phyloP scores from a whole-genome alignment of 1,140 invertebrate genomes.

The Trinorchestia longiramus region DNA sequence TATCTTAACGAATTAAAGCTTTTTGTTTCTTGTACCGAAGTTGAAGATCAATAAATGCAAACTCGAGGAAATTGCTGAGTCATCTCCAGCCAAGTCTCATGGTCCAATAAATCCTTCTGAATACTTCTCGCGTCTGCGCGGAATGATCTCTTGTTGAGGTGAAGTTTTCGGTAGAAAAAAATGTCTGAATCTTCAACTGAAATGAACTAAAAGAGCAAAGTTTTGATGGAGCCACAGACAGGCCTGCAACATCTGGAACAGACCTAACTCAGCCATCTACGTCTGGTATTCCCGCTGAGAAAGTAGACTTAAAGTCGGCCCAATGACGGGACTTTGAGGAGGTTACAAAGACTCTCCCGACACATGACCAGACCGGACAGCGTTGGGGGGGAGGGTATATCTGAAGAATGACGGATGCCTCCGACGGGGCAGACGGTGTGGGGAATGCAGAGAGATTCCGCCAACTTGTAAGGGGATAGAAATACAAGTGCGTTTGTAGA shows the following conservation, averaged over 20 bases:
- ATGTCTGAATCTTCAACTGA: constrained; percentile 37
- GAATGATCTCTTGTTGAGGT: constrained; percentile 47
- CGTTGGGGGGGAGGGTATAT: background rate
- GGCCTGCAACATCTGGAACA: background rate
- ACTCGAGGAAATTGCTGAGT: constrained; percentile 3
- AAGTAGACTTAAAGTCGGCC: background rate
- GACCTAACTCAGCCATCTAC: background rate
- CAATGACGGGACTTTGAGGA: background rate
- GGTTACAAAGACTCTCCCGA: background rate
- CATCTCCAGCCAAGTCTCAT: background rate
- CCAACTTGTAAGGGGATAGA: too few relatives aligned
- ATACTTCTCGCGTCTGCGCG: constrained; percentile 30
- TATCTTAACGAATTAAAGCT: background rate
- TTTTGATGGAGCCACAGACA: constrained; percentile 46
- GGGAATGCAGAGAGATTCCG: too few relatives aligned
- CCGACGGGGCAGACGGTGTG: too few relatives aligned
- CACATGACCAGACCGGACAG: background rate
- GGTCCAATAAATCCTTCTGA: constrained; percentile 41
- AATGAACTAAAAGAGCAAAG: constrained; percentile 51
- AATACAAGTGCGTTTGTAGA: too few relatives aligned
- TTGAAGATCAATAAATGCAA: constrained; percentile 17
- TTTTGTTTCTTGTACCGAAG: background rate
- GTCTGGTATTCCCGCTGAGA: background rate
- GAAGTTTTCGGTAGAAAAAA: constrained; percentile 25
- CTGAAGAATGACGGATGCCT: background rate